Evolutionary conservation across 2,888 invertebrate species (phyloP).

Genomic region (Lycocerus yunnanus): DNA sequence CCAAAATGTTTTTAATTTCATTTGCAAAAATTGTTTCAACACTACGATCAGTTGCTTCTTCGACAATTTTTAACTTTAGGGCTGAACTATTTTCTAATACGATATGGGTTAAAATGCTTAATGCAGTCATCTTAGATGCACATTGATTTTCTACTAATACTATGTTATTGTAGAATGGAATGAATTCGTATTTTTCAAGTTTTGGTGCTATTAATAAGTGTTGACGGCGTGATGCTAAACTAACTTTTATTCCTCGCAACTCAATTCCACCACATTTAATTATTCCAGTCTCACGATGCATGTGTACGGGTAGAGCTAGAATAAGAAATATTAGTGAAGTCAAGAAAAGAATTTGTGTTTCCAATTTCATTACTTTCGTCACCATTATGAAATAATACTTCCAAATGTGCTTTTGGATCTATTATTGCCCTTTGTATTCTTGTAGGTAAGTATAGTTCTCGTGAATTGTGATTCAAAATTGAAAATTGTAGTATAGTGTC

Average conservation of each 20-base stretch:
- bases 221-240: conserved; percentile 84
- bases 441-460: conserved; percentile 88
- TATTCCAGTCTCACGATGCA: conserved; percentile 73
- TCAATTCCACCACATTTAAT: conserved; percentile 85
- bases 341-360: not conserved
- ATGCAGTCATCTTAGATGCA: conserved; percentile 66
- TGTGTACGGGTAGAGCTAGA: conserved; percentile 64
- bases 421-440: conserved; percentile 81
- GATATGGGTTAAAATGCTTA: conserved; percentile 72
- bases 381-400: conserved; percentile 47
- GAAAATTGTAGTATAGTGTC: conserved; percentile 96
- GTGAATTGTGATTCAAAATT: conserved; percentile 75
- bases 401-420: conserved; percentile 74
- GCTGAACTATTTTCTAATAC: conserved; percentile 77
- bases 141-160: conserved; percentile 63
- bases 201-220: conserved; percentile 80
- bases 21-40: conserved; percentile 70
- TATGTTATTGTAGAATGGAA: conserved; percentile 71
- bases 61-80: conserved; percentile 72
- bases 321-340: conserved; percentile 9
- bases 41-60: conserved; percentile 67
- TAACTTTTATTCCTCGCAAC: conserved; percentile 87
- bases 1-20: conserved; percentile 64
- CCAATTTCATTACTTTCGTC: conserved; percentile 44
- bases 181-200: conserved; percentile 81